Evolutionary conservation across 1,140 invertebrate species (phyloP).

Genomic region (Drosophila nigromelanica): DNA sequence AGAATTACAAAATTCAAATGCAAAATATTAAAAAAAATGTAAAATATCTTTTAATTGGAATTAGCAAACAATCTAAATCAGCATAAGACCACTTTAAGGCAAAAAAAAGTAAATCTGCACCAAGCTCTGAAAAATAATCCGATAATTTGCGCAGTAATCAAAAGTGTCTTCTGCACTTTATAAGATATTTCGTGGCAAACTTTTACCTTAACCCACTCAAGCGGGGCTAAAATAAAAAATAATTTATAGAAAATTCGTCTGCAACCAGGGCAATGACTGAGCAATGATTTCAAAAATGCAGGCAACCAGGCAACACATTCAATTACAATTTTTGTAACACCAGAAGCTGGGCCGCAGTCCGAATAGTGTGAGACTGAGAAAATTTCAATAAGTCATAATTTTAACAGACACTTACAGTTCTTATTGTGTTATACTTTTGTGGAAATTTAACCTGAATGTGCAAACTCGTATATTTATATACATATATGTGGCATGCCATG

Average conservation of each 20-base stretch:
- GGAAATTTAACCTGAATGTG: slow-evolving; percentile 32
- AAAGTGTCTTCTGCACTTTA: neutral
- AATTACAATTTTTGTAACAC: slow-evolving; percentile 38
- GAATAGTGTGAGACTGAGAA: slow-evolving; percentile 9
- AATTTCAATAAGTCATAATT: slow-evolving; percentile 62
- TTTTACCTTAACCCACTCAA: neutral
- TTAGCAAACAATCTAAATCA: too few relatives aligned
- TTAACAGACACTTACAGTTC: slow-evolving; percentile 47
- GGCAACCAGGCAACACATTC: slow-evolving; percentile 49
- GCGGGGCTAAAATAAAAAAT: neutral
- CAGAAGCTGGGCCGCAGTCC: neutral
- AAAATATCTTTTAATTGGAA: too few relatives aligned
- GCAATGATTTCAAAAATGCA: slow-evolving; percentile 10
- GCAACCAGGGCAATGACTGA: slow-evolving; percentile 22
- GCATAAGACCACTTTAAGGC: too few relatives aligned
- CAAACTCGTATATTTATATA: slow-evolving; percentile 13
- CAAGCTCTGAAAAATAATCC: too few relatives aligned
- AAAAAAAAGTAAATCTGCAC: too few relatives aligned
- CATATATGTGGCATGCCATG: slow-evolving; percentile 35
- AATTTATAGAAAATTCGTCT: slow-evolving; percentile 43
- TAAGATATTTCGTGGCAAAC: neutral
- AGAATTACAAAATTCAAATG: too few relatives aligned
- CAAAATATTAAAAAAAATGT: too few relatives aligned
- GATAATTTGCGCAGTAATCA: too few relatives aligned
- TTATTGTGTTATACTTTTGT: slow-evolving; percentile 36